phyloP scores from a whole-genome alignment of 2,113 vertebrate species.

The Hippolais icterina region DNA sequence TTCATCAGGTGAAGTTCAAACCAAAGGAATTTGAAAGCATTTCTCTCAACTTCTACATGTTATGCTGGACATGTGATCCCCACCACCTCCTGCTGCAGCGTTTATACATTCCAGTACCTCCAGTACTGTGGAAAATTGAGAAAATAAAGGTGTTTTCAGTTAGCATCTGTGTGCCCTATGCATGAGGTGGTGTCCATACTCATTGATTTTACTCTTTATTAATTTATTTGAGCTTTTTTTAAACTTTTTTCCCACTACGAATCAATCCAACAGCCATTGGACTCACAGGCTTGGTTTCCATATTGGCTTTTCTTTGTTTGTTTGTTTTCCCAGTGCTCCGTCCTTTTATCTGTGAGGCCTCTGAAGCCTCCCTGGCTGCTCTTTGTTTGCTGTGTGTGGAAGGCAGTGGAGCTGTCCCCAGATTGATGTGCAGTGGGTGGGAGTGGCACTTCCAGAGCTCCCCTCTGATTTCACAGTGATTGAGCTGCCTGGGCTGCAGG shows the following conservation, averaged over 20 bases:
- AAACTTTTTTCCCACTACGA: accelerated
- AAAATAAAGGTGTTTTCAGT: neutral
- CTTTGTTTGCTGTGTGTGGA: neutral
- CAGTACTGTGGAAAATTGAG: neutral
- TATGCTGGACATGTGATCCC: neutral
- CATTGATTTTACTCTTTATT: neutral
- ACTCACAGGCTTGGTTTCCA: neutral
- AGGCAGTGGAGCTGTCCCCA: conserved; percentile 33
- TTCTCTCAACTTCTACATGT: accelerated
- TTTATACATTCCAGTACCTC: neutral
- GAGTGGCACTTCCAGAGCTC: neutral
- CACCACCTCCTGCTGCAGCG: neutral
- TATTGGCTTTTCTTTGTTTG: neutral
- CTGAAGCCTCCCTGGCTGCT: neutral
- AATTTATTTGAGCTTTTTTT: neutral
- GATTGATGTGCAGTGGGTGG: conserved; percentile 1
- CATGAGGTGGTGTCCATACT: neutral
- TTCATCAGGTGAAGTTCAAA: neutral
- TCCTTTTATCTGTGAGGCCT: neutral
- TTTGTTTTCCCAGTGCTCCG: neutral
- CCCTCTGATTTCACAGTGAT: conserved; percentile 58
- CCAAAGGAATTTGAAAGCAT: neutral
- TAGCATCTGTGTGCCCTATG: no score
- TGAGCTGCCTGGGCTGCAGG: conserved; percentile 72
- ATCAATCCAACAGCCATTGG: neutral